These are phyloP conservation scores for Glandiceps talaboti DNA, from an alignment of 53 echinoderm and acorn worm species.

Conservation along the genomic window DNA sequence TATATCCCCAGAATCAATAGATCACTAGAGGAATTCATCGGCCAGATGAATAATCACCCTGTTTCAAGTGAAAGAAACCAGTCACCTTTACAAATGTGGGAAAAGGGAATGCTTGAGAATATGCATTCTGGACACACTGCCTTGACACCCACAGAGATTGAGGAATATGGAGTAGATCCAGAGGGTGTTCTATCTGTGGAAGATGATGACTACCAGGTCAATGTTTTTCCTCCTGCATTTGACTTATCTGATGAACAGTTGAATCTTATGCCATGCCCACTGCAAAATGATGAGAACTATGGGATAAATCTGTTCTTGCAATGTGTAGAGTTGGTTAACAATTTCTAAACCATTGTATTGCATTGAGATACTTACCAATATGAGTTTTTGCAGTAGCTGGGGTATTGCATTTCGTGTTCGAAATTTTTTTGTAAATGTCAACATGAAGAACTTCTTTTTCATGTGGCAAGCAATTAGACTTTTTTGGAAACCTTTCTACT, in stretches of 20 bases:
- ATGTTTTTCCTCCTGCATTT: neutral
- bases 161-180: neutral
- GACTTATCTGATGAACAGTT: neutral
- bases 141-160: neutral
- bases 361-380: neutral
- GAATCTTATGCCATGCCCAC: neutral
- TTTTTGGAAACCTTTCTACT: neutral
- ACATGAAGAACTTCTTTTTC: neutral
- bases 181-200: neutral
- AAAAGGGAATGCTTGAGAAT: neutral
- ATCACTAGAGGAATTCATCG: neutral
- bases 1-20: too few species aligned
- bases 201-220: neutral
- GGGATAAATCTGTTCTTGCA: neutral
- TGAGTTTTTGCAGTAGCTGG: too few species aligned
- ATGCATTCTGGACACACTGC: neutral
- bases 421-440: neutral
- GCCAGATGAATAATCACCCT: neutral
- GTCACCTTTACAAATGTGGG: neutral
- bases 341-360: too few species aligned
- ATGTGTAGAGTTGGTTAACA: neutral
- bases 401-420: neutral
- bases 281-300: neutral
- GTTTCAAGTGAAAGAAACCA: neutral
- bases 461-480: neutral